Evolutionary conservation across 2,888 invertebrate species (phyloP).

Genomic region (Pomacea canaliculata): DNA sequence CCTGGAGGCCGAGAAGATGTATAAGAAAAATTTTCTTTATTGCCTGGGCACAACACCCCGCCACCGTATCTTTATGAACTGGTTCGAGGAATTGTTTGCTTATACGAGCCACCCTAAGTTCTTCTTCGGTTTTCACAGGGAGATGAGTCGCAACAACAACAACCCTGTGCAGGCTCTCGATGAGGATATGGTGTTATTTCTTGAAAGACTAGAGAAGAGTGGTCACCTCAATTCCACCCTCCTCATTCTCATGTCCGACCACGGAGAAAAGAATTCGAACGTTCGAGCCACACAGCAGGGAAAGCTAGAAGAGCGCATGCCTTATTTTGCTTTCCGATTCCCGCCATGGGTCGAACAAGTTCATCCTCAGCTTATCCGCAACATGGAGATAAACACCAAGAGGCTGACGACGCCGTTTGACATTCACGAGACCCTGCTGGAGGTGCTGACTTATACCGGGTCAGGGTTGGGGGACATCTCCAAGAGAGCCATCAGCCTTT

Average conservation of each 20-base stretch:
- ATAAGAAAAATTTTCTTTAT: conserved; percentile 37
- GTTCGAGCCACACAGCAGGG: conserved; percentile 90
- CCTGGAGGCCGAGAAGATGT: conserved; percentile 75
- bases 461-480: conserved; percentile 29
- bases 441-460: conserved; percentile 75
- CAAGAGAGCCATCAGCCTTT: conserved; percentile 62
- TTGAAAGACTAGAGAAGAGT: conserved; percentile 75
- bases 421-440: conserved; percentile 83
- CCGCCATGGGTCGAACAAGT: conserved; percentile 79
- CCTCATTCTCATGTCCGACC: conserved; percentile 91
- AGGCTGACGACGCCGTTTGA: conserved; percentile 90
- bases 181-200: conserved; percentile 75
- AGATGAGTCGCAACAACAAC: conserved; percentile 88
- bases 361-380: conserved; percentile 76
- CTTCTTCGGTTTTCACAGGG: conserved; percentile 88
- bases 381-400: conserved; percentile 76
- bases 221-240: conserved; percentile 84
- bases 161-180: conserved; percentile 85
- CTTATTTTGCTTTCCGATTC: conserved; percentile 85
- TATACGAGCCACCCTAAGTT: conserved; percentile 83
- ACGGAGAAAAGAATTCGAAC: conserved; percentile 84
- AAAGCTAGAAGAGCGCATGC: conserved; percentile 90
- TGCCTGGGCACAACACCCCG: conserved; percentile 82
- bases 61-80: conserved; percentile 72
- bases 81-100: conserved; percentile 73